Conservation (phyloP, 2,797 vertebrate genomes). For the Percopsis omiscomaycus region DNA sequence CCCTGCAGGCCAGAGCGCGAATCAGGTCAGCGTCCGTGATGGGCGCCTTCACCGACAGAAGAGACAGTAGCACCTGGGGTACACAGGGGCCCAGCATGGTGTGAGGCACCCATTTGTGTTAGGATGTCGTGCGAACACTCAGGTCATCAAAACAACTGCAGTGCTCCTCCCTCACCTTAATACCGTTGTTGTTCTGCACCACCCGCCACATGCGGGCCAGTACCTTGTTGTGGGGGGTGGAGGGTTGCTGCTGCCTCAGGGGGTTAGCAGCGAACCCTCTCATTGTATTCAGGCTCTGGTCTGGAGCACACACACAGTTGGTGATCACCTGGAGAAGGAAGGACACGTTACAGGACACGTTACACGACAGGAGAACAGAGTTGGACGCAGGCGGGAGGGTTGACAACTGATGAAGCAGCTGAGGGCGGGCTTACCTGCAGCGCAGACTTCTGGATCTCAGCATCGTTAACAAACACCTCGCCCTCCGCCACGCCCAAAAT, state of each 20-base stretch:
- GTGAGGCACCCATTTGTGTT: not conserved
- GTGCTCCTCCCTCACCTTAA: conserved; percentile 78
- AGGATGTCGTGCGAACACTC: not conserved
- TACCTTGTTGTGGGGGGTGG: conserved; percentile 83
- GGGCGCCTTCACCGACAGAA: conserved; percentile 92
- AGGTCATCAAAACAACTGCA: not conserved
- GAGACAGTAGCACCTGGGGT: conserved; percentile 82
- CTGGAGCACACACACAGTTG: conserved; percentile 94
- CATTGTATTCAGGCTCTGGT: conserved; percentile 86
- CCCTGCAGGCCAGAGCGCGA: conserved; percentile 88
- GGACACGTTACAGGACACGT: not conserved
- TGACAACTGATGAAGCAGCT: too few relatives aligned
- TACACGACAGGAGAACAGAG: not conserved
- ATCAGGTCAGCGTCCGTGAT: conserved; percentile 96
- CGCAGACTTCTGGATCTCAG: conserved; percentile 96
- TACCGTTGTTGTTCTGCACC: conserved; percentile 97
- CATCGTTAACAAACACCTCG: conserved; percentile 92
- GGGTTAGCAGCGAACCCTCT: conserved; percentile 85
- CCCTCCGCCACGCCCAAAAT: conserved; percentile 94
- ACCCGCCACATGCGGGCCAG: conserved; percentile 95
- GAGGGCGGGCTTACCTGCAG: conserved; percentile 74
- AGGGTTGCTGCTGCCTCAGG: conserved; percentile 73
- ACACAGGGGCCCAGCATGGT: not conserved
- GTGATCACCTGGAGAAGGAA: conserved; percentile 82
- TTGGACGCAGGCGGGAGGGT: not conserved